Base-by-base conservation (phyloP, 2,888 invertebrate genomes). In the Formica aserva region DNA sequence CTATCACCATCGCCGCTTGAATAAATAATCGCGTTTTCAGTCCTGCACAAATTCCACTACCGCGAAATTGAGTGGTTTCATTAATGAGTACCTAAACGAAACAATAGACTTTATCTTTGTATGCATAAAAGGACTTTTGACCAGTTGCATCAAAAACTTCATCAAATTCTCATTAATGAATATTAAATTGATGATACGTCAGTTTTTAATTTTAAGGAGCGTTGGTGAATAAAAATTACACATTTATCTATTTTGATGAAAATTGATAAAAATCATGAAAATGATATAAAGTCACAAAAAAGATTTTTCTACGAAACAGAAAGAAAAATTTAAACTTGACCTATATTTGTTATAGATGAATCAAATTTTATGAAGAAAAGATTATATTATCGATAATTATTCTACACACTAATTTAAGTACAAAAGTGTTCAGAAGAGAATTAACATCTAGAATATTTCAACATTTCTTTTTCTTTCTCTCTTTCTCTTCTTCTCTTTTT, bases 21-120 rank as follows among this genome's bases (percentile, higher is more conserved):
- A 88, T 90, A 90, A 89, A 89, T 86, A 87, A 90, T 86, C 76
- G 77, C 48, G 62, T 75, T 60, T 66, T 63, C 26, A 74, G 48
- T 32, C 41, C 62, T 65, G 76, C 55, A 57, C 57, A 35, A 76
- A 66, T 57, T 67, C 45, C 26, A 66, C 65, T 45, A 60, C 78
- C 78, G 78, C 78, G 60, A 80, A 80, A 80, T 80, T 80, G 78
- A 72, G 74, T 80, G 75, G 74, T 74, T 60, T 60, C 78, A 80
- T 80, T 72, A 80, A 80, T 74, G 78, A 80, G 45, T 62, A 80
- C 35, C 78, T 74, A 80, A 80, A 74, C 74, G 74, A 80, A 80
- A 80, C 78, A 80, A 80, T 60, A 80, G 74, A 74, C 74, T 74
- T 80, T 80, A 80, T 80, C 78, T 74, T 45, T 52, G 45, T 62